Percentiles rank a stretch among this genome's conserved stretches.
These are phyloP conservation scores for Eurois occulta DNA, from an alignment of 2,888 invertebrate species.

Conservation along the genomic window DNA sequence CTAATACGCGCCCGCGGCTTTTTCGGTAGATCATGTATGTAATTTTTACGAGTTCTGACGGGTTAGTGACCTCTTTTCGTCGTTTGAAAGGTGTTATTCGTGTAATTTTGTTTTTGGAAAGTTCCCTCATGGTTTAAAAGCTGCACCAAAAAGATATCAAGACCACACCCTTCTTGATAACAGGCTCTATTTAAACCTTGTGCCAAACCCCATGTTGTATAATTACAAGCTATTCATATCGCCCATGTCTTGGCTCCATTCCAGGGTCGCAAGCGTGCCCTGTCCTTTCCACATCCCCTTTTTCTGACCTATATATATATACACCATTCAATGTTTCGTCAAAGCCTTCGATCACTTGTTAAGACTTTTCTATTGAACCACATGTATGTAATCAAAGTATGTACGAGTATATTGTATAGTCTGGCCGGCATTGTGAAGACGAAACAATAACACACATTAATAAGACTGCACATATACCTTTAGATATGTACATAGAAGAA, in stretches of 20 bases:
- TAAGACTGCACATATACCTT: constrained; percentile 23
- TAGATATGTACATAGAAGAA: constrained; percentile 1
- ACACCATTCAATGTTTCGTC: neutral
- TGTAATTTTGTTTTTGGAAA: constrained; percentile 10
- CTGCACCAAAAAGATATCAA: constrained; percentile 14
- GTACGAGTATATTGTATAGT: too few species aligned
- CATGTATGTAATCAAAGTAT: constrained; percentile 2
- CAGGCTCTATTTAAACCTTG: constrained; percentile 11
- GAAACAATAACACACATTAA: constrained; percentile 50
- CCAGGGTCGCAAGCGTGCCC: constrained; percentile 35
- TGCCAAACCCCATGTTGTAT: constrained; percentile 32
- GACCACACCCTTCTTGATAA: constrained; percentile 7
- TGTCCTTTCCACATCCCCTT: constrained; percentile 23
- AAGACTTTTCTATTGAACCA: neutral
- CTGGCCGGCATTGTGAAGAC: constrained; percentile 38
- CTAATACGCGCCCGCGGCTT: constrained; percentile 46
- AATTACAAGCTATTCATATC: constrained; percentile 46
- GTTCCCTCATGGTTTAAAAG: neutral
- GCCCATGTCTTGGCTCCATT: constrained; percentile 46
- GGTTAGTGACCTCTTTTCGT: constrained; percentile 32
- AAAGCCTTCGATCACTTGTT: neutral
- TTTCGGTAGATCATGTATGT: constrained; percentile 39
- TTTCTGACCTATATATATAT: constrained; percentile 33
- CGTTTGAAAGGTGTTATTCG: constrained; percentile 20
- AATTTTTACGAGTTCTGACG: constrained; percentile 31